These are phyloP conservation scores for Dendropsophus ebraccatus DNA, from an alignment of 2,113 vertebrate genomes.

Conservation along the genomic window DNA sequence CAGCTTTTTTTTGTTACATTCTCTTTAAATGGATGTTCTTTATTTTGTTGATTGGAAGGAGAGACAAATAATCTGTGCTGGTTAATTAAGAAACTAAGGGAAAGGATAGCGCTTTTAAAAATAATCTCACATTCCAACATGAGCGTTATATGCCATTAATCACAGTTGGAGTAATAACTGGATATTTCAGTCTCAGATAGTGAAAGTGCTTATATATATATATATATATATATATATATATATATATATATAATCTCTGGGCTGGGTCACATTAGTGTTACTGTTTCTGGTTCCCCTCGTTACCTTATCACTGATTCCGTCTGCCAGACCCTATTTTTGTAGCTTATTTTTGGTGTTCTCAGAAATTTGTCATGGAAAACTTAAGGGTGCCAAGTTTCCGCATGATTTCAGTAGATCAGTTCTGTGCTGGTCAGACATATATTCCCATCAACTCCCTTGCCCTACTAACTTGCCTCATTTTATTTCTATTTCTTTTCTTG, in stretches of 20 bases:
- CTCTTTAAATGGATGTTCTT: no score
- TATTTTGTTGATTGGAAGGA: no score
- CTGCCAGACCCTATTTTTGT: neutral
- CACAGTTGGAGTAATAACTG: neutral
- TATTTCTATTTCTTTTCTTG: neutral
- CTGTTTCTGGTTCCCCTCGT: neutral
- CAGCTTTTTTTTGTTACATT: no score
- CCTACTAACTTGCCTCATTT: neutral
- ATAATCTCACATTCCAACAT: no score
- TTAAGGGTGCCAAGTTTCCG: constrained; percentile 50
- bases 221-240: no score
- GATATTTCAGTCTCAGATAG: neutral
- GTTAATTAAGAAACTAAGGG: no score
- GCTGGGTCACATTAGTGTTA: neutral
- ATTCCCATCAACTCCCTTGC: constrained; percentile 23
- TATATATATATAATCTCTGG: neutral
- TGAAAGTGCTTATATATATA: neutral
- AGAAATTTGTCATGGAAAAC: constrained; percentile 54
- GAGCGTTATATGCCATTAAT: no score
- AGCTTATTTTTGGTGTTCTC: constrained; percentile 44
- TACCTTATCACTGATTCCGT: constrained; percentile 35
- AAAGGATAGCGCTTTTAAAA: no score
- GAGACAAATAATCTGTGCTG: no score
- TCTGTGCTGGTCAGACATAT: neutral
- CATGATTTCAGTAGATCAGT: constrained; percentile 26